These are phyloP conservation scores for Bubalus kerabau DNA, from an alignment of 2,113 vertebrate genomes.

Conservation along the genomic window DNA sequence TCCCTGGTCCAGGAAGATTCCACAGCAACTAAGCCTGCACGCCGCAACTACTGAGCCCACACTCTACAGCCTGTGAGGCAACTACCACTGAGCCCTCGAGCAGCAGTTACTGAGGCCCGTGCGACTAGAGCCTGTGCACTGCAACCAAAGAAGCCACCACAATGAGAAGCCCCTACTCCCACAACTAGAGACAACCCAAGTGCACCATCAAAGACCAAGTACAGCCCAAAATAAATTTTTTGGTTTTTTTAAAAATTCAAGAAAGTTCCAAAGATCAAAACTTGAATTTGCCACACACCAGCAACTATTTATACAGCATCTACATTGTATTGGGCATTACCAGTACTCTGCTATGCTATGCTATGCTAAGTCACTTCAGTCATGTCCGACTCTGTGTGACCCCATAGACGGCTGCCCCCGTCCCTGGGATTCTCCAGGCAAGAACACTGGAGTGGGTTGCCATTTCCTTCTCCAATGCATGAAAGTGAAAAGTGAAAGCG, in stretches of 20 bases:
- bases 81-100: background rate
- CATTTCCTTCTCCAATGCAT: too few relatives aligned
- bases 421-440: too few relatives aligned
- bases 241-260: background rate
- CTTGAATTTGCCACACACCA: background rate
- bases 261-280: background rate
- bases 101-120: background rate
- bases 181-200: background rate
- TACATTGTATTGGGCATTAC: background rate
- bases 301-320: background rate
- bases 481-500: too few relatives aligned
- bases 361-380: too few relatives aligned
- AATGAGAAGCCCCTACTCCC: background rate
- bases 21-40: background rate
- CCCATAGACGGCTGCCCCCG: too few relatives aligned
- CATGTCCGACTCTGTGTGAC: too few relatives aligned
- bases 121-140: accelerated
- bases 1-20: background rate
- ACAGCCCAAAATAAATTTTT: background rate
- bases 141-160: background rate
- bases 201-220: background rate
- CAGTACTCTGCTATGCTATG: too few relatives aligned
- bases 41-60: background rate
- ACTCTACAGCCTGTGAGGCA: background rate
- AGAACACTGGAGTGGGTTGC: too few relatives aligned